phyloP scores from a whole-genome alignment of 2,797 vertebrate species.

The Cirrhinus molitorella region DNA sequence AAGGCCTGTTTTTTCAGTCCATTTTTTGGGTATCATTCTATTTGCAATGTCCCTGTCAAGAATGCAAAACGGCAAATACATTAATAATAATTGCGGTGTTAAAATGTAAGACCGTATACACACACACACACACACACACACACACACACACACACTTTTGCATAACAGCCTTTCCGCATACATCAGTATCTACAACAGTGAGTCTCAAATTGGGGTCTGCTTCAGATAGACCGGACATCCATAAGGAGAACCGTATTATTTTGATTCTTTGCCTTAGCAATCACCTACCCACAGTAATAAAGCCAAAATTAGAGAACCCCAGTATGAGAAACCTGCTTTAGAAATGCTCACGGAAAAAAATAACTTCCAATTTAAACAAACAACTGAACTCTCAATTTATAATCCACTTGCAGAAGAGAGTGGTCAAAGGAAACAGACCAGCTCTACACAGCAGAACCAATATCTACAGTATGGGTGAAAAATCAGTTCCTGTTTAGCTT shows the following conservation, averaged over 20 bases:
- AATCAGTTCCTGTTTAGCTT: not conserved
- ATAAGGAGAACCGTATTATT: not conserved
- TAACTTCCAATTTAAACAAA: not conserved
- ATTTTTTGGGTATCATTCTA: not conserved
- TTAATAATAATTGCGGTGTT: no score
- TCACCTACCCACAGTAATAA: no score
- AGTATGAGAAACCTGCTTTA: not conserved
- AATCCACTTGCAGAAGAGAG: not conserved
- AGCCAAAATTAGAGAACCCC: not conserved
- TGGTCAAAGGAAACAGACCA: not conserved
- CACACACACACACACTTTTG: no score
- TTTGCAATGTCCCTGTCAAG: not conserved
- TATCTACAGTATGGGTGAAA: not conserved
- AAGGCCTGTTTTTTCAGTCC: not conserved
- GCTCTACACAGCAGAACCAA: not conserved
- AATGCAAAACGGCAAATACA: not conserved
- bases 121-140: no score
- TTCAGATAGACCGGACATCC: not conserved
- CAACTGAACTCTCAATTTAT: not conserved
- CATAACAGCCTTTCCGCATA: not conserved
- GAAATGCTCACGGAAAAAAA: not conserved
- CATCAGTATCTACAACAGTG: not conserved
- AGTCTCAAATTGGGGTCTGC: not conserved
- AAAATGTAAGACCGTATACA: not conserved
- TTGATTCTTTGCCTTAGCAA: not conserved